Evolutionary conservation across 2,113 vertebrate genomes (phyloP).

Genomic region (Naja naja): DNA sequence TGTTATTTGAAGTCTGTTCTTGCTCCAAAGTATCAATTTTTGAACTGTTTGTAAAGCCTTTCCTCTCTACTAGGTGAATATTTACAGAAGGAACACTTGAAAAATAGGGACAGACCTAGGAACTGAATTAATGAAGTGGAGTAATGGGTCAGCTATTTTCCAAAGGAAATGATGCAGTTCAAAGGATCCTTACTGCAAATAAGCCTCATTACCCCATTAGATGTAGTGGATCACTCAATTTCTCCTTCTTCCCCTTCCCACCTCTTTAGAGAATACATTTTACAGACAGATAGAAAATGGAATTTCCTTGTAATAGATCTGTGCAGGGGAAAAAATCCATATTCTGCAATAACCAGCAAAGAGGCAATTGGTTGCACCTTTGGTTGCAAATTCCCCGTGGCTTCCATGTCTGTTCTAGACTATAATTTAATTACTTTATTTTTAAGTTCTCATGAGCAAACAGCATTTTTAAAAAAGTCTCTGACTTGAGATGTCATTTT

Average conservation of each 20-base stretch:
- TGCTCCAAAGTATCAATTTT: background rate
- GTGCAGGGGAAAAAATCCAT: background rate
- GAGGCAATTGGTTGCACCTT: background rate
- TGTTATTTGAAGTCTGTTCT: background rate
- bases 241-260: background rate
- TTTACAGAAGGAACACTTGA: background rate
- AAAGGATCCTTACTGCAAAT: background rate
- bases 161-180: background rate
- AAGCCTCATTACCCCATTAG: background rate
- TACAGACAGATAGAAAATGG: background rate
- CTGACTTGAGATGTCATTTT: background rate
- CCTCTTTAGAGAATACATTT: background rate
- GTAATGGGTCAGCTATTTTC: background rate
- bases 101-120: background rate
- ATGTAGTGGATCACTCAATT: background rate
- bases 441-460: background rate
- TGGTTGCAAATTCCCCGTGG: background rate
- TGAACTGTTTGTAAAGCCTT: constrained; percentile 1
- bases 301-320: background rate
- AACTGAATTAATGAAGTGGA: background rate
- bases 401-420: background rate
- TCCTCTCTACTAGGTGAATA: background rate
- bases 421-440: background rate
- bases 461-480: background rate
- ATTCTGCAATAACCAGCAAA: background rate